A percentile compares a stretch with the other conserved stretches of the same genome.
These are phyloP conservation scores for Anolis carolinensis DNA, from an alignment of 2,113 vertebrate species.

Conservation along the genomic window DNA sequence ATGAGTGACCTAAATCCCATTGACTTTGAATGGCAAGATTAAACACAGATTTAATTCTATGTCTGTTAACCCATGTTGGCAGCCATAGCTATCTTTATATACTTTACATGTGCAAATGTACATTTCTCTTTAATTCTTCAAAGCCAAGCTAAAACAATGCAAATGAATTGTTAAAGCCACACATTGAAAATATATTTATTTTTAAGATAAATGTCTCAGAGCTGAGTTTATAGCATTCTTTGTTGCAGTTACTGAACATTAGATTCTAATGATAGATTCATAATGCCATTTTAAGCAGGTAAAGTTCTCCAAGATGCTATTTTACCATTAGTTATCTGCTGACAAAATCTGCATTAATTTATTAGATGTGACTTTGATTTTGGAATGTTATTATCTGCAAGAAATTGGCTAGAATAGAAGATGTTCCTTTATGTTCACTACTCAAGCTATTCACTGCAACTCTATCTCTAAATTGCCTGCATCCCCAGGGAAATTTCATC, in stretches of 20 bases:
- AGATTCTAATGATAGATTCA: constrained; percentile 25
- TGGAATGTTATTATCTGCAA: constrained; percentile 12
- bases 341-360: constrained; percentile 37
- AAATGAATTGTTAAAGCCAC: background rate
- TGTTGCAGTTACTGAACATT: constrained; percentile 4
- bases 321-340: constrained; percentile 33
- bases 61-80: no score
- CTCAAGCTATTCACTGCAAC: constrained; percentile 36
- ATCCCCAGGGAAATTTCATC: constrained; percentile 31
- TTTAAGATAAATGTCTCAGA: background rate
- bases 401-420: constrained; percentile 26
- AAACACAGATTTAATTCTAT: no score
- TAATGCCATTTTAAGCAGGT: constrained; percentile 24
- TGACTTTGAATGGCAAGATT: no score
- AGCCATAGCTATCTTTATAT: no score
- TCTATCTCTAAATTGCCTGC: constrained; percentile 29
- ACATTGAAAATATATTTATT: background rate
- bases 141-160: background rate
- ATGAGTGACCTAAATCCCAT: no score
- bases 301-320: constrained; percentile 18
- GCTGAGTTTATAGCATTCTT: constrained; percentile 27
- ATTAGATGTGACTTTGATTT: constrained; percentile 40
- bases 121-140: background rate
- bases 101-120: background rate
- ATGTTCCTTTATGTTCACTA: constrained; percentile 36